These are phyloP conservation scores for Chelonus formosanus DNA, from an alignment of 2,888 invertebrate genomes.

Conservation along the genomic window DNA sequence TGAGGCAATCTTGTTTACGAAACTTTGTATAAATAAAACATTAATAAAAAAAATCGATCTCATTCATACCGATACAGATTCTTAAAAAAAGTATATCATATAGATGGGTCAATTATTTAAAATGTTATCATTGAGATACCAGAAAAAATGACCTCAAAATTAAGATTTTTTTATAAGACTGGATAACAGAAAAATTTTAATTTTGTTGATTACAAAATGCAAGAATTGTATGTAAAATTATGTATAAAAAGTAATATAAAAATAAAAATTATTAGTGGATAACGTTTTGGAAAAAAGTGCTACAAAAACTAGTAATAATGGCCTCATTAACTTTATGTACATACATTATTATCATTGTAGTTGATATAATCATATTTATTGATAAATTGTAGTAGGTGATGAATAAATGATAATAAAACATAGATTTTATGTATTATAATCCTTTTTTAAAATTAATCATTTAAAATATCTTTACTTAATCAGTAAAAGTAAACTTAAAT, in stretches of 20 bases:
- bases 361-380: constrained; percentile 62
- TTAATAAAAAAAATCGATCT: constrained; percentile 59
- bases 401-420: constrained; percentile 32
- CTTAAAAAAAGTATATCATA: constrained; percentile 33
- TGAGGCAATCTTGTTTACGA: too few relatives aligned
- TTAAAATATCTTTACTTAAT: too few relatives aligned
- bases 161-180: constrained; percentile 51
- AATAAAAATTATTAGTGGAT: constrained; percentile 52
- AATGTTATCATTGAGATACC: not conserved
- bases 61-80: constrained; percentile 47
- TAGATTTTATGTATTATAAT: constrained; percentile 27
- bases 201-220: constrained; percentile 11
- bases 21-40: too few relatives aligned
- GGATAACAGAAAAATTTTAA: constrained; percentile 43
- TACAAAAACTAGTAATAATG: constrained; percentile 56
- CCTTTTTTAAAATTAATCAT: constrained; percentile 16
- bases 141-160: too few relatives aligned
- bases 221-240: constrained; percentile 43
- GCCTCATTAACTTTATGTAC: constrained; percentile 60
- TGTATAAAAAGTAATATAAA: constrained; percentile 52
- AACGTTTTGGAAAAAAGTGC: not conserved
- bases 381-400: constrained; percentile 59
- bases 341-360: constrained; percentile 60
- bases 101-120: not conserved
- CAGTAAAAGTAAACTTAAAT: too few relatives aligned